These are phyloP conservation scores for Dendrocincla tyrannina DNA, from an alignment of 2,797 vertebrate species.

Conservation along the genomic window DNA sequence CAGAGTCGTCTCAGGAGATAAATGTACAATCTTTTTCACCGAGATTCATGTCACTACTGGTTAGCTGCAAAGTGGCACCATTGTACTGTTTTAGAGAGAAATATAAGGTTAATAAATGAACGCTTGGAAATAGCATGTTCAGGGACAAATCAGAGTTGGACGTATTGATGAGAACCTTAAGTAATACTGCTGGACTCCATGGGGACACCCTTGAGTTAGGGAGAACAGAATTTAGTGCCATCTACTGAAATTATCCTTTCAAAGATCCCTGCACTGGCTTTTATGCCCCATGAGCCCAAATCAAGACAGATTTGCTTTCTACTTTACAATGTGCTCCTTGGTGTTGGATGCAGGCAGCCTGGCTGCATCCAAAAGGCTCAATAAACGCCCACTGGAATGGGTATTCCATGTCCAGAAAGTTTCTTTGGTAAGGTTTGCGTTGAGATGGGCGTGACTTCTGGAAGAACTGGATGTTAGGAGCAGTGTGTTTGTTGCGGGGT, in stretches of 20 bases:
- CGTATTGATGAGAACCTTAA: neutral
- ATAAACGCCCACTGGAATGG: neutral
- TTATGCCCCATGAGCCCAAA: accelerated
- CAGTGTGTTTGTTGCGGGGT: neutral
- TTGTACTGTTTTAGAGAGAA: neutral
- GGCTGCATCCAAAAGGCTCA: neutral
- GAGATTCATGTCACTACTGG: neutral
- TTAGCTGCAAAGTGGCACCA: neutral
- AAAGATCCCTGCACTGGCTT: neutral
- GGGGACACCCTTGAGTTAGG: neutral
- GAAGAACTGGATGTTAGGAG: neutral
- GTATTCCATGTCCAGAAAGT: neutral
- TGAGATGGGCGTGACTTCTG: neutral
- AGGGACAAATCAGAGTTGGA: neutral
- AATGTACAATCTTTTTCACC: neutral
- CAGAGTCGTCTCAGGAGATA: neutral
- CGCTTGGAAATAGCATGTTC: neutral
- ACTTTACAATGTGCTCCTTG: neutral
- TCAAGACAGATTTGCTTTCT: neutral
- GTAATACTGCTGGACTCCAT: neutral
- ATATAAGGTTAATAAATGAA: neutral
- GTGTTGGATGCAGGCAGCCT: neutral
- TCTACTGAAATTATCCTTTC: neutral
- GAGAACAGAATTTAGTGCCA: neutral
- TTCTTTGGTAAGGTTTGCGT: neutral